Conservation (phyloP, 2,888 invertebrate genomes). For the Stenurella melanura region DNA sequence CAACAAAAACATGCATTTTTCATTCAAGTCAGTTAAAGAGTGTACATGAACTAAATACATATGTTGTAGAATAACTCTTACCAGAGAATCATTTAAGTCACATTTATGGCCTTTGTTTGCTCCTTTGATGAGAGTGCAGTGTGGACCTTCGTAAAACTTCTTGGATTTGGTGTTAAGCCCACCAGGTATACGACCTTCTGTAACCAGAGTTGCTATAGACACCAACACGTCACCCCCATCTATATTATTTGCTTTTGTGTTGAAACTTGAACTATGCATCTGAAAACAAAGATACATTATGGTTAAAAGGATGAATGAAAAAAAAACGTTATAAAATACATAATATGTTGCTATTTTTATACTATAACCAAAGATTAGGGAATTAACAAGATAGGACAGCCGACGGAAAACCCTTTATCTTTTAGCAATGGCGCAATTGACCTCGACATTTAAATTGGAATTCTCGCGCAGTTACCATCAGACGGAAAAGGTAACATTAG, state of each 20-base stretch:
- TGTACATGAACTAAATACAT: slow-evolving; percentile 1
- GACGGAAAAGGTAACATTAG: too few relatives aligned
- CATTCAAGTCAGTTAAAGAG: too few relatives aligned
- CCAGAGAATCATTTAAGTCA: slow-evolving; percentile 75
- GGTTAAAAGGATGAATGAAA: neutral
- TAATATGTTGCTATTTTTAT: too few relatives aligned
- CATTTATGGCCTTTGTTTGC: slow-evolving; percentile 74
- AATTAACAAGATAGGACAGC: too few relatives aligned
- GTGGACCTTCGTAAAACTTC: slow-evolving; percentile 83
- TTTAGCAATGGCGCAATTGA: too few relatives aligned
- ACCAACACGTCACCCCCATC: slow-evolving; percentile 70
- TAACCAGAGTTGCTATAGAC: slow-evolving; percentile 71
- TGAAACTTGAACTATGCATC: slow-evolving; percentile 72
- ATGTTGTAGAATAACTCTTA: slow-evolving; percentile 63
- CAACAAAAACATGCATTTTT: too few relatives aligned
- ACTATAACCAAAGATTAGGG: too few relatives aligned
- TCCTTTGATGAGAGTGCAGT: slow-evolving; percentile 75
- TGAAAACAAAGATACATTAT: slow-evolving; percentile 59
- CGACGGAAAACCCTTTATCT: too few relatives aligned
- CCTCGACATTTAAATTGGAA: too few relatives aligned
- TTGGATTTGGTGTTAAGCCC: slow-evolving; percentile 66
- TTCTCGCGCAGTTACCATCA: too few relatives aligned
- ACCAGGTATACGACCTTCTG: slow-evolving; percentile 71
- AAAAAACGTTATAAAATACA: too few relatives aligned
- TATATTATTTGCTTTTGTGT: slow-evolving; percentile 59